Conservation (phyloP, 2,113 vertebrate species). For the Corapipo altera region DNA sequence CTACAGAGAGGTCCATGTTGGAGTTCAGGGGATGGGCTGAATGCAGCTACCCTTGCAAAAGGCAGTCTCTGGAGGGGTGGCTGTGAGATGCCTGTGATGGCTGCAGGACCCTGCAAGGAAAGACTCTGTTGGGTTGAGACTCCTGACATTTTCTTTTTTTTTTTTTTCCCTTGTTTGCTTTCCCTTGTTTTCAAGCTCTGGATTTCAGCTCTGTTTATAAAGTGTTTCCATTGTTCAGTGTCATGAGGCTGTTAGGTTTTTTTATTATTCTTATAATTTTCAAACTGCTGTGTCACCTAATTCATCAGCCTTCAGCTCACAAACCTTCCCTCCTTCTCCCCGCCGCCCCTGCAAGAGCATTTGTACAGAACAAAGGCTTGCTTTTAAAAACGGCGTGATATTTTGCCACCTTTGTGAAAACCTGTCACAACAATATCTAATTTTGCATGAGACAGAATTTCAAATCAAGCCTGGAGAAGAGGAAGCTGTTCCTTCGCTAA, state of each 20-base stretch:
- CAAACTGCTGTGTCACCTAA: conserved; percentile 52
- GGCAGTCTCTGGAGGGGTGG: background rate
- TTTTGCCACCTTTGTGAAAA: conserved; percentile 76
- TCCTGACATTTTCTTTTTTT: background rate
- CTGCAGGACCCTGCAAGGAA: background rate
- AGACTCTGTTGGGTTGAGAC: background rate
- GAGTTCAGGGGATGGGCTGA: background rate
- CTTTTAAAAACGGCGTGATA: conserved; percentile 72
- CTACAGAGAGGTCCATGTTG: background rate
- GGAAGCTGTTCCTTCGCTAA: conserved; percentile 40
- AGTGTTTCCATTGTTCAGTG: background rate
- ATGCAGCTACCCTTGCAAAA: conserved; percentile 11
- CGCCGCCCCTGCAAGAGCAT: conserved; percentile 60
- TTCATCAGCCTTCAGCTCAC: conserved; percentile 49
- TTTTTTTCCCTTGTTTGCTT: background rate
- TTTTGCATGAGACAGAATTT: conserved; percentile 67
- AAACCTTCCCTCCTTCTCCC: conserved; percentile 42
- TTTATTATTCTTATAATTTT: background rate
- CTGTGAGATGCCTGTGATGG: background rate
- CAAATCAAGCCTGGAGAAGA: conserved; percentile 64
- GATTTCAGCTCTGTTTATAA: background rate
- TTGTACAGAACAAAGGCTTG: conserved; percentile 78
- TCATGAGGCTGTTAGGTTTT: background rate
- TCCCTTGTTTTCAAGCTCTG: background rate
- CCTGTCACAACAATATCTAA: conserved; percentile 70